Percentiles rank a stretch among this genome's conserved stretches.
Evolutionary conservation across 2,888 invertebrate species (phyloP).

Genomic region (Neelides folsomi): DNA sequence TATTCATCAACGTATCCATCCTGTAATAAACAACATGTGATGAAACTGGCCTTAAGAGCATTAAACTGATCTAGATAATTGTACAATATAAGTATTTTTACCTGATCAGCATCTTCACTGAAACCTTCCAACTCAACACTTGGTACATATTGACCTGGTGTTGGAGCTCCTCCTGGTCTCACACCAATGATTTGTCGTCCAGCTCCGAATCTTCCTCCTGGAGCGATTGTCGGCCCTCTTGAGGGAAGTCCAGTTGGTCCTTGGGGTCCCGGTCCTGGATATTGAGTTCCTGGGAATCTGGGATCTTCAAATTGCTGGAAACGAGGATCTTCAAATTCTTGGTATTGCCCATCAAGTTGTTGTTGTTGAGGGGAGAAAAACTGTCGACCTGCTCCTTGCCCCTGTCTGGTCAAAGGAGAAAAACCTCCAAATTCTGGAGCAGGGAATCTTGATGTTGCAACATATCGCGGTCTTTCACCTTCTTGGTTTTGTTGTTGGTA

Average conservation of each 20-base stretch:
- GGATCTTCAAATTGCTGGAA: too few species aligned
- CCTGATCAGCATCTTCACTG: conserved; percentile 31
- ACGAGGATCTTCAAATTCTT: neutral
- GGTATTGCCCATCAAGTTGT: neutral
- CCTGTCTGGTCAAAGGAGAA: conserved; percentile 1
- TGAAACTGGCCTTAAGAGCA: neutral
- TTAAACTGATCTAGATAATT: neutral
- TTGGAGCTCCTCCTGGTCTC: neutral
- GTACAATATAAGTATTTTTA: too few species aligned
- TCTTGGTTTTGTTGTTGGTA: neutral
- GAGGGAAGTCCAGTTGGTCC: conserved; percentile 4
- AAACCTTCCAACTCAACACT: conserved; percentile 28
- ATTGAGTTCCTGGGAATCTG: conserved; percentile 3
- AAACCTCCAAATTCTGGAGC: conserved; percentile 1
- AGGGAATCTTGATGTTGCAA: neutral
- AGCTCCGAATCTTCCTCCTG: neutral
- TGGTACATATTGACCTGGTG: conserved; percentile 16
- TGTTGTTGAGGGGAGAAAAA: neutral
- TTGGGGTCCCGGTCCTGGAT: conserved; percentile 2
- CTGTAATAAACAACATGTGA: conserved; percentile 5
- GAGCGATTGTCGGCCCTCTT: neutral
- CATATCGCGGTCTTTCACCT: neutral
- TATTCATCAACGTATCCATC: conserved; percentile 25
- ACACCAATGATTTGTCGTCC: neutral
- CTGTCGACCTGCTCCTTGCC: neutral